These are phyloP conservation scores for Drosophila acutilabella DNA, from an alignment of 2,888 invertebrate genomes.

Conservation along the genomic window DNA sequence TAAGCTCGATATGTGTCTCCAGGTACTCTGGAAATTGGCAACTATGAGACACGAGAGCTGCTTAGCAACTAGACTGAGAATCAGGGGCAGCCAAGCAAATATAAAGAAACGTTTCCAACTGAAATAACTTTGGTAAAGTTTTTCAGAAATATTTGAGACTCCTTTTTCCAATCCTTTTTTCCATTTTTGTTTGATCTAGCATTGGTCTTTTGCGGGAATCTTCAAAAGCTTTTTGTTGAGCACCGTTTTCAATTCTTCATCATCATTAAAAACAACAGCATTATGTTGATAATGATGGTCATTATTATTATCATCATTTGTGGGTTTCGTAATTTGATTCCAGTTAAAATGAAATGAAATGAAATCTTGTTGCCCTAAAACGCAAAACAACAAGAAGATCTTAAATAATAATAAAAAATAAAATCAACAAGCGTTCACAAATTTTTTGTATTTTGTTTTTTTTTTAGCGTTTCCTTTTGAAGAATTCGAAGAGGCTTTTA, in stretches of 20 bases:
- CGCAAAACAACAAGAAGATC: slow-evolving; percentile 26
- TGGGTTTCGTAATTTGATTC: slow-evolving; percentile 75
- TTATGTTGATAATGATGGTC: slow-evolving; percentile 11
- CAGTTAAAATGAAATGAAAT: slow-evolving; percentile 72
- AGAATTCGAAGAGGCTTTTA: slow-evolving; percentile 47
- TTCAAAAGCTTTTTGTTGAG: slow-evolving; percentile 7
- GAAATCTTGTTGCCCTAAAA: slow-evolving; percentile 69
- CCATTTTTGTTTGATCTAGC: neutral
- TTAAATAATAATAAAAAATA: slow-evolving; percentile 25
- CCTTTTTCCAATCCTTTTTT: slow-evolving; percentile 8
- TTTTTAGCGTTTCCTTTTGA: slow-evolving; percentile 61
- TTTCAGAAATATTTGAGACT: slow-evolving; percentile 9
- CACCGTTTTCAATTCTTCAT: slow-evolving; percentile 7
- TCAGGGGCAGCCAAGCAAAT: neutral
- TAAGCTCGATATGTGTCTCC: slow-evolving; percentile 18
- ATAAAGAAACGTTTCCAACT: slow-evolving; percentile 5
- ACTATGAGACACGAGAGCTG: slow-evolving; percentile 22
- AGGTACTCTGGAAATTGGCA: slow-evolving; percentile 49
- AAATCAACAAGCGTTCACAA: slow-evolving; percentile 44
- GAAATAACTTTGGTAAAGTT: slow-evolving; percentile 26
- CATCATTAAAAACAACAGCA: slow-evolving; percentile 14
- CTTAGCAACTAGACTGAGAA: neutral
- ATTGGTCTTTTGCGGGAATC: slow-evolving; percentile 11
- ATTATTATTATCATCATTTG: slow-evolving; percentile 45
- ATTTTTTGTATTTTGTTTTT: neutral